Percentiles rank a stretch among this genome's conserved stretches.
Evolutionary conservation across 2,113 vertebrate species (phyloP).

Genomic region (Pseudorhombus dupliciocellatus): DNA sequence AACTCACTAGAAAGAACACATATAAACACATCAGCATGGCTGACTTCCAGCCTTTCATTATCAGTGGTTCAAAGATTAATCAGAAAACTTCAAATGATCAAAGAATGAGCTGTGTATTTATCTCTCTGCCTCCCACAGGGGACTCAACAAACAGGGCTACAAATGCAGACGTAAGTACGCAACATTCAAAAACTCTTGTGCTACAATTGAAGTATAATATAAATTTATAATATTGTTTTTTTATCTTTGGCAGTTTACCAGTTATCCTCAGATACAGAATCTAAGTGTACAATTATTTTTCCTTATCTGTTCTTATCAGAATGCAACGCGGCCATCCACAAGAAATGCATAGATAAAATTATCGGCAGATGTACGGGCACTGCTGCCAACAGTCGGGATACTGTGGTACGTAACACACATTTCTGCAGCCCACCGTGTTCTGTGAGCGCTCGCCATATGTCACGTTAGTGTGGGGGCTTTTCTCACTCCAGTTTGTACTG

Average conservation of each 20-base stretch:
- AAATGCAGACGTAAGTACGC: slow-evolving; percentile 95
- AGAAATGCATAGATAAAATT: slow-evolving; percentile 99
- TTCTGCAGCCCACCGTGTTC: slow-evolving; percentile 29
- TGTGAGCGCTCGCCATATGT: slow-evolving; percentile 25
- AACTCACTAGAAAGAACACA: slow-evolving; percentile 12
- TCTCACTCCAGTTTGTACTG: not conserved
- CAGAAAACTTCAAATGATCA: slow-evolving; percentile 18
- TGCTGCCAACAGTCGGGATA: slow-evolving; percentile 96
- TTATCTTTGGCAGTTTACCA: not conserved
- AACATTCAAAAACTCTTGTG: not conserved
- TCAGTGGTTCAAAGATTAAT: slow-evolving; percentile 7
- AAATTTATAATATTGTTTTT: not conserved
- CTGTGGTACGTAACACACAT: slow-evolving; percentile 85
- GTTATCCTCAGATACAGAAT: not conserved
- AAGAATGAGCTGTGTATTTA: slow-evolving; percentile 15
- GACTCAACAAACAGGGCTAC: slow-evolving; percentile 98
- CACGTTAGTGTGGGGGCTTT: slow-evolving; percentile 5
- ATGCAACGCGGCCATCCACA: slow-evolving; percentile 99
- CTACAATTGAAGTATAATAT: not conserved
- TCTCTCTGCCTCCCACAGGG: slow-evolving; percentile 83
- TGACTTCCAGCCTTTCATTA: not conserved
- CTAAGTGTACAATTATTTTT: not conserved
- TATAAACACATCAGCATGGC: not conserved
- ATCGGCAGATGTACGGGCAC: slow-evolving; percentile 97
- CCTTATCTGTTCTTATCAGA: slow-evolving; percentile 78